Evolutionary conservation across 1,140 invertebrate genomes (phyloP).

Genomic region (Drosophila jambulina): DNA sequence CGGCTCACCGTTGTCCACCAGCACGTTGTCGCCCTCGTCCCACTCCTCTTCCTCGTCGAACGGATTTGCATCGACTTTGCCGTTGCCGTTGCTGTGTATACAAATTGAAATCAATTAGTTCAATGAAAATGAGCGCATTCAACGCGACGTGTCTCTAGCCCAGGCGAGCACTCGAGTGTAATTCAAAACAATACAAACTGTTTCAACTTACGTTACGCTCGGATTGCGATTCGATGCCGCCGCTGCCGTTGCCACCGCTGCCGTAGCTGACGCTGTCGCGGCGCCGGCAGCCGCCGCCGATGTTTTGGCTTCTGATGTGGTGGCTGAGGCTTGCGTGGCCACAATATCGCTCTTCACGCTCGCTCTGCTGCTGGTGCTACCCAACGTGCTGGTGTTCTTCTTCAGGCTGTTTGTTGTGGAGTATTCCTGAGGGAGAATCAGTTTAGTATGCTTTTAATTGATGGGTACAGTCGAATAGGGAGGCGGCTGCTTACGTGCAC

Average conservation of each 20-base stretch:
- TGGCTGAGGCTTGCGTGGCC: conserved; percentile 78
- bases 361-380: conserved; percentile 64
- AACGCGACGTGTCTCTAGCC: conserved; percentile 46
- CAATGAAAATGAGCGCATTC: conserved; percentile 73
- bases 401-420: conserved; percentile 84
- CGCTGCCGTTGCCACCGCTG: conserved; percentile 57
- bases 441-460: conserved; percentile 22
- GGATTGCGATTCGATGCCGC: conserved; percentile 84
- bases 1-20: conserved; percentile 96
- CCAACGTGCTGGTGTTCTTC: conserved; percentile 66
- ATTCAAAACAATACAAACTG: conserved; percentile 72
- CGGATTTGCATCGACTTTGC: conserved; percentile 90
- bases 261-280: conserved; percentile 53
- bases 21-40: conserved; percentile 91
- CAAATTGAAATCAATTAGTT: conserved; percentile 84
- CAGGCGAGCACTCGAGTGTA: conserved; percentile 53
- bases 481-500: conserved; percentile 90
- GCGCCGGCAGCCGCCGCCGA: conserved; percentile 57
- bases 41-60: conserved; percentile 94
- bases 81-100: conserved; percentile 85
- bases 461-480: conserved; percentile 85
- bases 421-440: conserved; percentile 84
- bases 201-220: conserved; percentile 86
- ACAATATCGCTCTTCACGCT: conserved; percentile 78
- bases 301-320: conserved; percentile 71